phyloP scores from a whole-genome alignment of 2,797 vertebrate species.

The Oophaga sylvatica region DNA sequence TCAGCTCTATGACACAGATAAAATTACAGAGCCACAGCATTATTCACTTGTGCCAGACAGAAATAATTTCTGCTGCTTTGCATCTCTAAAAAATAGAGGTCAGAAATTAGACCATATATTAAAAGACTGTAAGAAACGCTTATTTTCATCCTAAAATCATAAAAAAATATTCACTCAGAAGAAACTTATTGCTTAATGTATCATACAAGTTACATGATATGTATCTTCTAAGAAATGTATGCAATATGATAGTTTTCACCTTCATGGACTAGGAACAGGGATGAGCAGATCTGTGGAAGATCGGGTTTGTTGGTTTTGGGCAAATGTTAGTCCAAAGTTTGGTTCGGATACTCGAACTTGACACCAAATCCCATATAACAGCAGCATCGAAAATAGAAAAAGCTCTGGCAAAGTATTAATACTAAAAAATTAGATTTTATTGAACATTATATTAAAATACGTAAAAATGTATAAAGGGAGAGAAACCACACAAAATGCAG shows the following conservation, averaged over 20 bases:
- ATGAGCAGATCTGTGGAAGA: too few species aligned
- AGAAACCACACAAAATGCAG: too few species aligned
- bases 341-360: too few species aligned
- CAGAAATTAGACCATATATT: not conserved
- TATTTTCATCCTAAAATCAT: not conserved
- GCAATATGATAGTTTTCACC: not conserved
- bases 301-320: too few species aligned
- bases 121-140: not conserved
- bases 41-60: slow-evolving; percentile 1
- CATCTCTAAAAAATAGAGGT: not conserved
- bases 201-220: not conserved
- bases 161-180: not conserved
- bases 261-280: not conserved
- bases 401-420: too few species aligned
- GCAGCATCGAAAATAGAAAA: too few species aligned
- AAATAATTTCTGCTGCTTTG: not conserved
- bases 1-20: not conserved
- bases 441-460: too few species aligned
- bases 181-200: not conserved
- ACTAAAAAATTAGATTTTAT: too few species aligned
- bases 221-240: not conserved
- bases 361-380: too few species aligned
- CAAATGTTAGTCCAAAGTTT: too few species aligned
- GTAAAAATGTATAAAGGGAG: too few species aligned
- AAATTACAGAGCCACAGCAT: not conserved